Conservation (phyloP, 2,113 vertebrate species). For the Columba janthina region DNA sequence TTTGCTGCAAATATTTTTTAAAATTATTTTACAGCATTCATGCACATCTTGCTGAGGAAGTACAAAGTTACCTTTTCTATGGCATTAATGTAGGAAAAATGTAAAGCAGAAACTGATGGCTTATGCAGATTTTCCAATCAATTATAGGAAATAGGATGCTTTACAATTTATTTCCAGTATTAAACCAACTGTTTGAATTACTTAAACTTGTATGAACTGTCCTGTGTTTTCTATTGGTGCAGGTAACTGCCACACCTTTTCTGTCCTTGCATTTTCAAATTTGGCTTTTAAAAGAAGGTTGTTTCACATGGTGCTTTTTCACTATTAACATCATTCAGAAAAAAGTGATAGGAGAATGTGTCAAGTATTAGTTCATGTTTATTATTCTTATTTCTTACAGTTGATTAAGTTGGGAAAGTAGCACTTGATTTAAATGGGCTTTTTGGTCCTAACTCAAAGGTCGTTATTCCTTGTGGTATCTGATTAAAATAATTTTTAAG, state of each 20-base stretch:
- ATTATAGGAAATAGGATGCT: background rate
- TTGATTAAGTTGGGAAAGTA: background rate
- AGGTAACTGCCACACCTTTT: background rate
- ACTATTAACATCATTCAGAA: background rate
- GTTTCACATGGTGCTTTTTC: background rate
- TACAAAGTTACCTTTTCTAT: background rate
- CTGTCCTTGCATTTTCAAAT: background rate
- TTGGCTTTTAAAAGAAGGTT: background rate
- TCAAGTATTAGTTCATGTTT: background rate
- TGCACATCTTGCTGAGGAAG: background rate
- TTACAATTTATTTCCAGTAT: background rate
- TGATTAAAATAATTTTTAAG: background rate
- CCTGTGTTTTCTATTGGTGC: background rate
- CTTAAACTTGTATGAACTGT: background rate
- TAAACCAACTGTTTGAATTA: background rate
- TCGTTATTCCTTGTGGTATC: background rate
- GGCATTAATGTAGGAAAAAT: background rate
- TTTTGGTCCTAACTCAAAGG: background rate
- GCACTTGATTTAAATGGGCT: background rate
- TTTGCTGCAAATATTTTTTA: background rate
- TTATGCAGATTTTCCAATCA: background rate
- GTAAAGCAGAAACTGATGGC: background rate
- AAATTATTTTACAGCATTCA: background rate
- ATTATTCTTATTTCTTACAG: background rate
- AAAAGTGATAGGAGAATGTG: background rate